Percentiles rank a stretch among this genome's conserved stretches.
Evolutionary conservation across 1,140 invertebrate genomes (phyloP).

Genomic region (Penaeus vannamei): DNA sequence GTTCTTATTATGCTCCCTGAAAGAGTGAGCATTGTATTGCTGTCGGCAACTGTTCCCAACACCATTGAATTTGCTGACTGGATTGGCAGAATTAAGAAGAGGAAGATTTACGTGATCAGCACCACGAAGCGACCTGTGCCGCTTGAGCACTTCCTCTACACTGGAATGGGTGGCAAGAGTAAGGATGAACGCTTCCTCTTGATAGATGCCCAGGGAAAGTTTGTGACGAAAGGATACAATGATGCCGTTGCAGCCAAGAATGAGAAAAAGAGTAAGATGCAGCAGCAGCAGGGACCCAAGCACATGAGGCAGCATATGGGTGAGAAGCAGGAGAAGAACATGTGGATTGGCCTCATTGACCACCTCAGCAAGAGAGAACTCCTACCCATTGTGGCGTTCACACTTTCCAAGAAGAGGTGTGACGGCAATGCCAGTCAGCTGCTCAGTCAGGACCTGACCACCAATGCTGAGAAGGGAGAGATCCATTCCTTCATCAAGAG

Average conservation of each 20-base stretch:
- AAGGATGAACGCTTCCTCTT: conserved; percentile 88
- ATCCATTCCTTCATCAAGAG: conserved; percentile 88
- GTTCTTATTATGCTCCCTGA: conserved; percentile 95
- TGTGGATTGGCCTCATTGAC: conserved; percentile 88
- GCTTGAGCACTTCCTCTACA: conserved; percentile 76
- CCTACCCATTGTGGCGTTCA: conserved; percentile 94
- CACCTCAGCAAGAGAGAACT: conserved; percentile 85
- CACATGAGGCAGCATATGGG: conserved; percentile 57
- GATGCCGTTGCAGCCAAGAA: conserved; percentile 82
- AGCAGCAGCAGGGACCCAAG: conserved; percentile 76
- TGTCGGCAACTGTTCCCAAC: conserved; percentile 99
- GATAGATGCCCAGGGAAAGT: conserved; percentile 83
- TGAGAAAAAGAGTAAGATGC: conserved; percentile 74
- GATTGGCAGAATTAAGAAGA: conserved; percentile 85
- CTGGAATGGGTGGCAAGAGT: conserved; percentile 80
- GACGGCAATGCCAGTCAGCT: conserved; percentile 84
- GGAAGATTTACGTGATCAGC: conserved; percentile 95
- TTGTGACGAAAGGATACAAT: conserved; percentile 79
- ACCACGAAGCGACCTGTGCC: conserved; percentile 96
- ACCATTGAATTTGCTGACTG: conserved; percentile 96
- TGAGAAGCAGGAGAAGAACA: conserved; percentile 82
- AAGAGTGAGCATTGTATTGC: conserved; percentile 95
- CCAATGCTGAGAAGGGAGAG: conserved; percentile 83
- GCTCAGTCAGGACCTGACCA: conserved; percentile 85
- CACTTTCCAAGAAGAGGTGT: conserved; percentile 90